Evolutionary conservation across 2,888 invertebrate genomes (phyloP).

Genomic region (Noctua janthina): DNA sequence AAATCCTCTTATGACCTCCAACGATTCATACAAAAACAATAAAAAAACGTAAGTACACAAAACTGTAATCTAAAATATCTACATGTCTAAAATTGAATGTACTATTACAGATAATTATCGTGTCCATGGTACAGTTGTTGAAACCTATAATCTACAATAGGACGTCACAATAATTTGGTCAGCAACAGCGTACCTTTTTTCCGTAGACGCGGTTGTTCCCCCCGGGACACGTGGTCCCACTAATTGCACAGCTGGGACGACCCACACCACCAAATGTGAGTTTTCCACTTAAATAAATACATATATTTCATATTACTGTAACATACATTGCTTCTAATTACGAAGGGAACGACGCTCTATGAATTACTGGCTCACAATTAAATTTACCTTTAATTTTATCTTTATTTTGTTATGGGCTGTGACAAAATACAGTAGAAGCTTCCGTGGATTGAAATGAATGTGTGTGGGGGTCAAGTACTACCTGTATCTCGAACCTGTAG

Average conservation of each 20-base stretch:
- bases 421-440: neutral
- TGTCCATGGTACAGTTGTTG: slow-evolving; percentile 48
- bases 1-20: neutral
- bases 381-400: slow-evolving; percentile 44
- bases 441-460: neutral
- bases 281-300: slow-evolving; percentile 85
- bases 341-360: slow-evolving; percentile 63
- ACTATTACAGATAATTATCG: slow-evolving; percentile 39
- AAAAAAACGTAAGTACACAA: slow-evolving; percentile 23
- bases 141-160: slow-evolving; percentile 62
- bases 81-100: slow-evolving; percentile 47
- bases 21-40: neutral
- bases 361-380: slow-evolving; percentile 64
- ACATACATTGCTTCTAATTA: slow-evolving; percentile 65
- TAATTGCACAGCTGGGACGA: slow-evolving; percentile 90
- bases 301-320: slow-evolving; percentile 64
- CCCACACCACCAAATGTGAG: slow-evolving; percentile 80
- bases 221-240: slow-evolving; percentile 86
- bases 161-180: slow-evolving; percentile 70
- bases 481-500: neutral
- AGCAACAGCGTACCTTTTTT: slow-evolving; percentile 67
- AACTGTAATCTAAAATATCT: slow-evolving; percentile 22
- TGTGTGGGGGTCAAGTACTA: neutral
- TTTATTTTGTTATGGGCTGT: neutral
- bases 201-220: slow-evolving; percentile 81